Conservation (phyloP, 2,888 invertebrate genomes). For the Stenodema calcarata region DNA sequence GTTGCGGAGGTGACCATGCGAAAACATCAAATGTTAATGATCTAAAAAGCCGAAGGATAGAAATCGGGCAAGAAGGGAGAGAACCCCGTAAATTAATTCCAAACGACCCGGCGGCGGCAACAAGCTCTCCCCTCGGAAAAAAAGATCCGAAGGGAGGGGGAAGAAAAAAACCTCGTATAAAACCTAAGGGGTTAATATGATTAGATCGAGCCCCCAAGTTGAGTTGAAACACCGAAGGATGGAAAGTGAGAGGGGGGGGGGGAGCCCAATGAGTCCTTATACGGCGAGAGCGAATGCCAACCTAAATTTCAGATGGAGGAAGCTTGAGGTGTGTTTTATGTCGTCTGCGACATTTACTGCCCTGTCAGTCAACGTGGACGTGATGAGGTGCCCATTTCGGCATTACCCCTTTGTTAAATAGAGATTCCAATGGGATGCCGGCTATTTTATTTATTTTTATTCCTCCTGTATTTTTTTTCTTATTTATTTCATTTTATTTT, state of each 20-base stretch:
- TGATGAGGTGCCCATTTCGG: conserved; percentile 50
- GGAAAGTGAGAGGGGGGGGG: background rate
- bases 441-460: background rate
- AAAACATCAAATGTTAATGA: conserved; percentile 2
- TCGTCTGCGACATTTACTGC: conserved; percentile 49
- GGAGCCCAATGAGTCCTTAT: conserved; percentile 33
- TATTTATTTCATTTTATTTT: background rate
- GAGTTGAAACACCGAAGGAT: conserved; percentile 27
- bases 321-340: conserved; percentile 49
- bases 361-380: conserved; percentile 49
- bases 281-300: conserved; percentile 38
- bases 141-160: background rate
- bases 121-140: background rate
- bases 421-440: conserved; percentile 50
- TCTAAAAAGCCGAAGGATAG: background rate
- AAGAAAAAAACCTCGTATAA: background rate
- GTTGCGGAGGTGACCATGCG: background rate
- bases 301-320: conserved; percentile 42
- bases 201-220: conserved; percentile 39
- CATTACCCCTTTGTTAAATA: conserved; percentile 49
- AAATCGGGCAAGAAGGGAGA: background rate
- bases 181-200: conserved; percentile 38
- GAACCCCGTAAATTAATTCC: conserved; percentile 18
- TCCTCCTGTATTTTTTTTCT: background rate
- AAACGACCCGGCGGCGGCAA: conserved; percentile 20